Evolutionary conservation across 1,140 invertebrate species (phyloP), one percentile per base, ranked within the genome.

Genomic region (Panulirus ornatus): DNA sequence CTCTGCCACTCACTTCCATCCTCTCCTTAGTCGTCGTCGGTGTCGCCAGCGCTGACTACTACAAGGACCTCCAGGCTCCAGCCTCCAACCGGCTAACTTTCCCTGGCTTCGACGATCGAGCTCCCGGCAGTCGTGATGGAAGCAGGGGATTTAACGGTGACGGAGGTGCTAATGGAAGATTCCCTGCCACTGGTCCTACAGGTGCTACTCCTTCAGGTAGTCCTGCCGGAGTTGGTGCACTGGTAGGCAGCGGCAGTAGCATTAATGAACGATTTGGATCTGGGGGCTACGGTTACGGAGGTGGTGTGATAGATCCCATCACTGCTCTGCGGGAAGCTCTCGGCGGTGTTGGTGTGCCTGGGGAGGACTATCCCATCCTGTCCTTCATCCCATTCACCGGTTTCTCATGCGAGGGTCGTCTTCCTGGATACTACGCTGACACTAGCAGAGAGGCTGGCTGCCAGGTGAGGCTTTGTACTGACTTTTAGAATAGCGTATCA

Each of bases 331-430:
- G 19, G 11, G 14, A 16, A 9, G 63, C 40, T 8, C 34, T 85
- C 71, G 79, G 92, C 3, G 92, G 93, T 14, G 93, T 92, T 36
- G 93, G 93, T 44, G 91, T 93, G 8, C 92, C 93, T 14, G 93
- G 93, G 16, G 91, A 91, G 51, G 93, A 93, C 90, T 93, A 93
- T 85, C 93, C 93, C 14, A 91, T 93, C 84, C 94, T 89, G 79
- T 85, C 85, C 14, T 91, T 82, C n/a, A 92, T 94, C 54, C 94
- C 94, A 0, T 88, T 92, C 58, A 95, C 83, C 58, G 42, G 66
- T n/a, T 85, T 85, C 83, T 40, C 83, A 27, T 85, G 83, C 70
- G 66, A 85, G 38, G 66, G 19, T 54, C 70, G 30, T 14, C 40
- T 85, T 0, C 83, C 83, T 3, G 83, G 83, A 16, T 85, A 85